Evolutionary conservation across 2,113 vertebrate genomes (phyloP).

Genomic region (Acrocephalus kingi): DNA sequence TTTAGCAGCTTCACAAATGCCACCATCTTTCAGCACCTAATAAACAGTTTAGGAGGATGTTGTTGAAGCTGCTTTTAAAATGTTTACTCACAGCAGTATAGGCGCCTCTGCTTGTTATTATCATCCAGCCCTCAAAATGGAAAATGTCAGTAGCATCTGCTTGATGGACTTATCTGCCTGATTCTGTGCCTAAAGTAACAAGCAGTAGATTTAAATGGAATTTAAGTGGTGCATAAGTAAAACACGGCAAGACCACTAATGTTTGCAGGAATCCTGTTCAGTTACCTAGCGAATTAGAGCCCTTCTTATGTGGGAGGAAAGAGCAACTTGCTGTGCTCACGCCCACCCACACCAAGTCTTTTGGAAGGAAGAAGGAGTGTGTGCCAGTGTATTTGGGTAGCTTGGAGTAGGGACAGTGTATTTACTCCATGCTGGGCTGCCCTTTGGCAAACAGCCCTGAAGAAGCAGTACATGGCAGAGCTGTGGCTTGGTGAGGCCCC

Average conservation of each 20-base stretch:
- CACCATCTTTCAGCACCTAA: too few relatives aligned
- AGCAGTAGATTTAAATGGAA: not conserved
- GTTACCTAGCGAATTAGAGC: not conserved
- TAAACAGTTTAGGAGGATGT: too few relatives aligned
- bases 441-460: not conserved
- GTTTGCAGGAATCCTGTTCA: not conserved
- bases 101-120: not conserved
- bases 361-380: not conserved
- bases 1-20: slow-evolving; percentile 5
- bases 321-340: not conserved
- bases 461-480: not conserved
- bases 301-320: not conserved
- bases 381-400: not conserved
- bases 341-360: not conserved
- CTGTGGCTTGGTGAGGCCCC: not conserved
- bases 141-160: slow-evolving; percentile 17
- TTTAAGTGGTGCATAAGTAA: not conserved
- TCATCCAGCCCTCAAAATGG: not conserved
- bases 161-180: not conserved
- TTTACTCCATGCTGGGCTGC: not conserved
- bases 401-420: accelerated
- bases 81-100: not conserved
- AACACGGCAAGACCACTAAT: not conserved
- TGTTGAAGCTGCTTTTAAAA: slow-evolving; percentile 19
- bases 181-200: not conserved